These are phyloP conservation scores for Schizotus pectinicornis DNA, from an alignment of 2,888 invertebrate species.

Conservation along the genomic window DNA sequence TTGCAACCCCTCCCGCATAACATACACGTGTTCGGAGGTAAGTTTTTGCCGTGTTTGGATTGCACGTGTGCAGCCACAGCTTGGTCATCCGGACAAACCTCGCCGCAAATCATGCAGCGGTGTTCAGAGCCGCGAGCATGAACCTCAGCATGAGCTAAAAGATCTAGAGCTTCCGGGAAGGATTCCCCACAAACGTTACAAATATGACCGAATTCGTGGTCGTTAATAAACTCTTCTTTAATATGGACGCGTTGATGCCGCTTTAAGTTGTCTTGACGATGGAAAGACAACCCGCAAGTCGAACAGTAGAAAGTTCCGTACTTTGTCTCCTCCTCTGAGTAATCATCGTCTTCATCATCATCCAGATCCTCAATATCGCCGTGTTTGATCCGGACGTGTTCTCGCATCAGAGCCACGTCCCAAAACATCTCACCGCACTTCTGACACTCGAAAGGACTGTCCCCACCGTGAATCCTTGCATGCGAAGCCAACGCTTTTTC, in stretches of 20 bases:
- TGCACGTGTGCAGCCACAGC: conserved; percentile 69
- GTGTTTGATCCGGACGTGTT: conserved; percentile 68
- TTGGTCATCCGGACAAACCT: conserved; percentile 67
- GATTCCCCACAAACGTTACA: conserved; percentile 83
- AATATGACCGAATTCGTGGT: conserved; percentile 65
- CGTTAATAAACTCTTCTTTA: conserved; percentile 57
- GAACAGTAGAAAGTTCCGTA: conserved; percentile 69
- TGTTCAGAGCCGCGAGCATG: conserved; percentile 70
- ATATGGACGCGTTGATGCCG: conserved; percentile 65
- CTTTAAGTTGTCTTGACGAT: conserved; percentile 75
- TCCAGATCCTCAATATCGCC: conserved; percentile 49
- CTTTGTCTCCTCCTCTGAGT: conserved; percentile 65
- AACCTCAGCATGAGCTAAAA: conserved; percentile 79
- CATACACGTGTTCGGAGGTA: conserved; percentile 70
- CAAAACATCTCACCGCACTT: conserved; percentile 85
- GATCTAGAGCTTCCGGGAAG: conserved; percentile 76
- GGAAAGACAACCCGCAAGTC: conserved; percentile 80
- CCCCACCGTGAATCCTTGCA: conserved; percentile 77
- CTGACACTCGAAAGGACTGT: conserved; percentile 80
- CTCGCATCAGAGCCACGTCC: conserved; percentile 66
- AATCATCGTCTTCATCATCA: conserved; percentile 61
- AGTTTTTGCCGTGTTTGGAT: conserved; percentile 65
- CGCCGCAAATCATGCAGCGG: conserved; percentile 70
- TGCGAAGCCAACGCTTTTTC: conserved; percentile 84
- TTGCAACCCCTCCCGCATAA: conserved; percentile 73